Evolutionary conservation across 2,797 vertebrate genomes (phyloP), one percentile per base, ranked within the genome.

Genomic region (Thripadectes ignobilis): DNA sequence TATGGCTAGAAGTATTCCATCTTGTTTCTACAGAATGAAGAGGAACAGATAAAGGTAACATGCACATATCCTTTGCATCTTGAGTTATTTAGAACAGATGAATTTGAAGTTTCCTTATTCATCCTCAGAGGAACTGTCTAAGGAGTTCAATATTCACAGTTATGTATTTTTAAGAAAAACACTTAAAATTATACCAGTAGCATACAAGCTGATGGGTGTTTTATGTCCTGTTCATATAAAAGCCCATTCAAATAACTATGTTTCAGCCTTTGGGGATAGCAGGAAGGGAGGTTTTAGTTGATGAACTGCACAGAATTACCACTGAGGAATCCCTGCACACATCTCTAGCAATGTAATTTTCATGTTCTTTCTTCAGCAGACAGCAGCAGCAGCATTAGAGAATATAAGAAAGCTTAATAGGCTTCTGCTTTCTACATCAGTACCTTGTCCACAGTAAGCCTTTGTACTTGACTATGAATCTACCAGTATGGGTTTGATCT

Each of bases 121-220:
- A 88, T 27, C 45, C 85, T 86, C 80, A 68, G 71, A 94, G 71
- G 51, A 74, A 12, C 43, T 81, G 52, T 76, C 83, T 67, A 74
- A 71, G 59, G 45, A 94, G 71, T 79, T 89, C 77, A 76, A 22
- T 81, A 90, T 79, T 92, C 85, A 81, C 20, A 88, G 83, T 65
- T 89, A 88, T 39, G 63, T 88, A 93, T 93, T 95, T 96, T 93
- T 96, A 89, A 93, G 88, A 57, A 87, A 92, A 95, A 85, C 14
- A 49, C 39, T 93, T 89, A 79, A 91, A 92, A 85, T 86, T 15
- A 6, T 76, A 93, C 59, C 66, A 59, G 85, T 49, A 90, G 32
- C 67, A 59, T 34, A 87, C 45, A 61, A 6, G 9, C 71, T 67
- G 86, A 88, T 65, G 71, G 36, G 67, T 95, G 59, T 59, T 93